These are phyloP conservation scores for Anthopleura sola DNA, from an alignment of 64 coral and sea anemone species.

Conservation along the genomic window DNA sequence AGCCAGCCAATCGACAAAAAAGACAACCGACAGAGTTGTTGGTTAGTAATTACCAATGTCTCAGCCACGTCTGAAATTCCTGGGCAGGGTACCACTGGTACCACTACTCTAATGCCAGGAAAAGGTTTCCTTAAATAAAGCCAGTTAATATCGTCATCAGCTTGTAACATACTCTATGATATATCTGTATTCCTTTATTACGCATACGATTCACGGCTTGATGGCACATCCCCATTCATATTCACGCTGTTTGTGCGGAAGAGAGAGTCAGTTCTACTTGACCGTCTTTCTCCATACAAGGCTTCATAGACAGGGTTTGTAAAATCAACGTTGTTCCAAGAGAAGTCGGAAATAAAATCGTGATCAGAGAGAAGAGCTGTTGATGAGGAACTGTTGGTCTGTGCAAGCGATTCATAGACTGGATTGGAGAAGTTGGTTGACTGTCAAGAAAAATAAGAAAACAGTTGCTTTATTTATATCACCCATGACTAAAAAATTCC, in stretches of 20 bases:
- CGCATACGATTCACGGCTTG: slow-evolving; percentile 25
- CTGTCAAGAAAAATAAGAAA: slow-evolving; percentile 22
- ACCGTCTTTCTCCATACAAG: slow-evolving; percentile 45
- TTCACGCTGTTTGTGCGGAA: slow-evolving; percentile 27
- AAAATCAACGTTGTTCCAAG: slow-evolving; percentile 80
- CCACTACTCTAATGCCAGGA: background rate
- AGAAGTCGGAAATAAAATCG: slow-evolving; percentile 45
- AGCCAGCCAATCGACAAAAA: too few species aligned
- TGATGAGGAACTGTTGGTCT: slow-evolving; percentile 25
- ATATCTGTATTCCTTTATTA: background rate
- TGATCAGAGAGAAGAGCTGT: slow-evolving; percentile 35
- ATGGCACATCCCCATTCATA: slow-evolving; percentile 42
- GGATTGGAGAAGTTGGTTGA: slow-evolving; percentile 82
- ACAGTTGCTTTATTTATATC: too few species aligned
- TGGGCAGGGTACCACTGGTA: background rate
- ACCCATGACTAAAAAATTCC: too few species aligned
- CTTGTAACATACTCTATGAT: background rate
- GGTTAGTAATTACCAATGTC: background rate
- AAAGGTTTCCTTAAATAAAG: background rate
- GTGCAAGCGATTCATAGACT: slow-evolving; percentile 46
- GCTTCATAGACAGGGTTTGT: slow-evolving; percentile 84
- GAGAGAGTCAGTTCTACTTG: slow-evolving; percentile 10
- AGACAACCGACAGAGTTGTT: too few species aligned
- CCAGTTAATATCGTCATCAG: too few species aligned
- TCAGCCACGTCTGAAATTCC: background rate